These are phyloP conservation scores for Dolichallabes microphthalmus DNA, from an alignment of 2,113 vertebrate species.

Conservation along the genomic window DNA sequence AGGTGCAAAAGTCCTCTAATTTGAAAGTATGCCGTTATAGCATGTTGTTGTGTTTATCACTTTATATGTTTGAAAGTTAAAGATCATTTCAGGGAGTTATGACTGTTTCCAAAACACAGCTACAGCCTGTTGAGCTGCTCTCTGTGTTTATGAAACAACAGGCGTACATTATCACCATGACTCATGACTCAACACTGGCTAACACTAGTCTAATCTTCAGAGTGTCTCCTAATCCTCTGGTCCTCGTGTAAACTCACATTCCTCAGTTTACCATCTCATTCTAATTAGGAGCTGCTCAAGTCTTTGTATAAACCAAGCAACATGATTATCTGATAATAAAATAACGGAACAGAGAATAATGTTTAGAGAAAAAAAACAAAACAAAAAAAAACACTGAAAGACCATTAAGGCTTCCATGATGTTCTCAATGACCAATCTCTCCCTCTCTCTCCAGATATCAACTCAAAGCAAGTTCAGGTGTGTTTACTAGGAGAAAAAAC, in stretches of 20 bases:
- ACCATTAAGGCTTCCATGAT: neutral
- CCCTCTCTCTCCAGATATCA: neutral
- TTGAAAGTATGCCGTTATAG: neutral
- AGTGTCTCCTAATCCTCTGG: neutral
- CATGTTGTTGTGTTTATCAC: slow-evolving; percentile 15
- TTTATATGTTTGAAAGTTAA: too few species aligned
- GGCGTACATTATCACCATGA: neutral
- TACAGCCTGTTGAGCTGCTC: neutral
- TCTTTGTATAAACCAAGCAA: neutral
- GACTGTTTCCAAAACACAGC: slow-evolving; percentile 24
- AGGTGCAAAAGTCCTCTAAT: neutral
- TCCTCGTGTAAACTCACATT: neutral
- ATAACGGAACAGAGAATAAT: neutral
- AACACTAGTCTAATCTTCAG: neutral
- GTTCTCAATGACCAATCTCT: neutral
- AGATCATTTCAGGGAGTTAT: neutral
- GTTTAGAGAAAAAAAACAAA: neutral
- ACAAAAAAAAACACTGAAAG: neutral
- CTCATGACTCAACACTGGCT: neutral
- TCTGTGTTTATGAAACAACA: neutral
- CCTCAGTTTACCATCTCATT: slow-evolving; percentile 17
- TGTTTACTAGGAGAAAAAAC: neutral
- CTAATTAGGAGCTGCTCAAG: neutral
- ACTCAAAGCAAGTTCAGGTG: neutral
- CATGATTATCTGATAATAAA: neutral